A percentile compares a stretch with the other conserved stretches of the same genome.
Conservation (phyloP, 2,113 vertebrate species). For the Gasterosteus aculeatus region DNA sequence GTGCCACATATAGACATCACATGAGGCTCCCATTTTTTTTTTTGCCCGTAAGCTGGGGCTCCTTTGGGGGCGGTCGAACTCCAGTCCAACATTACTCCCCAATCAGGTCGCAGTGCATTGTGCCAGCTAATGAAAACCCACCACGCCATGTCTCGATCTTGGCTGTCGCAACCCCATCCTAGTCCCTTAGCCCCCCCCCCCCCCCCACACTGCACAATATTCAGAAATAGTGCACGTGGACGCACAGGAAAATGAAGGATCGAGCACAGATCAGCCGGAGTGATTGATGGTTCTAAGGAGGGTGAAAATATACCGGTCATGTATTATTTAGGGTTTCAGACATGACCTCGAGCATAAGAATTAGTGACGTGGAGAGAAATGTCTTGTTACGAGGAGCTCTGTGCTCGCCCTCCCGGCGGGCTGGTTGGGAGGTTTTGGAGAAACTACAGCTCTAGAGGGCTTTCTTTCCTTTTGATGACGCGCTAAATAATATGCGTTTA, state of each 20-base stretch:
- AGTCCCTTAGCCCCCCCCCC: conserved; percentile 15
- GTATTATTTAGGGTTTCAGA: conserved; percentile 62
- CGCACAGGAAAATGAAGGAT: conserved; percentile 35
- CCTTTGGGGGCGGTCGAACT: background rate
- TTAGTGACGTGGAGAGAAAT: conserved; percentile 10
- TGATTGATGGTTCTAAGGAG: conserved; percentile 63
- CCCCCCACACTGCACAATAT: background rate
- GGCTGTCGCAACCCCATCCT: background rate
- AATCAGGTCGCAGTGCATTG: background rate
- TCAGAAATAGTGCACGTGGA: conserved; percentile 34
- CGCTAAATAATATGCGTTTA: background rate
- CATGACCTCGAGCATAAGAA: background rate
- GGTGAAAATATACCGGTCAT: conserved; percentile 64
- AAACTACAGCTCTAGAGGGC: background rate
- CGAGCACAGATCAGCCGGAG: conserved; percentile 29
- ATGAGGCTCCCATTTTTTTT: conserved; percentile 23
- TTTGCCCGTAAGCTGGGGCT: conserved; percentile 14
- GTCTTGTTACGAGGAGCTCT: background rate
- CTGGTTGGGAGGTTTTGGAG: background rate
- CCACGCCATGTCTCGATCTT: conserved; percentile 7
- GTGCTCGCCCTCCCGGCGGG: background rate
- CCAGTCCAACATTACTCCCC: conserved; percentile 14
- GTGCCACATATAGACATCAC: conserved; percentile 52
- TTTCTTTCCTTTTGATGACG: background rate
- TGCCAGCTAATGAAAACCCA: conserved; percentile 22